Base-by-base conservation (phyloP, 2,888 invertebrate genomes). In the Acronicta psi region DNA sequence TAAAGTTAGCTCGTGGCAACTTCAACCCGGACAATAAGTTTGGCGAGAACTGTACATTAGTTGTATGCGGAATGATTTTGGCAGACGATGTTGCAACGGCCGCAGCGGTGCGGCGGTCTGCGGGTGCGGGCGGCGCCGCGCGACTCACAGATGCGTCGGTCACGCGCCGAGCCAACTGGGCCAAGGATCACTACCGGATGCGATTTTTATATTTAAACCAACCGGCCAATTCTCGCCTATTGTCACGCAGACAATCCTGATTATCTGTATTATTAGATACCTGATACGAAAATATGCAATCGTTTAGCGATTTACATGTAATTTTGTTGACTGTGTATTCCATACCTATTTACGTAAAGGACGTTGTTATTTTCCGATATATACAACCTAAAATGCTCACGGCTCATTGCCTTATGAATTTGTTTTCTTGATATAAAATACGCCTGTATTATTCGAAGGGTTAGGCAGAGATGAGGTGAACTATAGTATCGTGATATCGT, bases 161-260 rank as follows among this genome's bases (percentile, higher is more conserved):
- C 87, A 89, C 90, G 89, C 83, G 82, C 80, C 65, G 62, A 73
- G 75, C 79, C 79, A 91, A 87, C 81, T 86, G 75, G 90, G 91
- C 85, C 92, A 92, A 91, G 91, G 92, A 90, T 86, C 75, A 61
- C 69, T 82, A 84, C 83, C 87, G 88, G 86, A 89, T 88, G 80
- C 82, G 71, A 77, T 85, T 85, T 84, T 84, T 83, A 72, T 80
- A 81, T 81, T n/a, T 75, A 70, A 77, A 82, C 79, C 73, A 74
- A 77, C 56, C 71, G 63, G 69, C 61, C 69, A 73, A 68, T 70
- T 73, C 62, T 51, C 60, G 46, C 64, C 79, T 71, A 81, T 80
- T 79, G 77, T 81, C 76, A 60, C 60, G 63, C 61, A 34, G 56
- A 67, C 69, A 59, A 74, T 66, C 59, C 66, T 60, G 57, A 57